phyloP scores from a whole-genome alignment of 2,113 vertebrate genomes.

The Platysternon megacephalum region DNA sequence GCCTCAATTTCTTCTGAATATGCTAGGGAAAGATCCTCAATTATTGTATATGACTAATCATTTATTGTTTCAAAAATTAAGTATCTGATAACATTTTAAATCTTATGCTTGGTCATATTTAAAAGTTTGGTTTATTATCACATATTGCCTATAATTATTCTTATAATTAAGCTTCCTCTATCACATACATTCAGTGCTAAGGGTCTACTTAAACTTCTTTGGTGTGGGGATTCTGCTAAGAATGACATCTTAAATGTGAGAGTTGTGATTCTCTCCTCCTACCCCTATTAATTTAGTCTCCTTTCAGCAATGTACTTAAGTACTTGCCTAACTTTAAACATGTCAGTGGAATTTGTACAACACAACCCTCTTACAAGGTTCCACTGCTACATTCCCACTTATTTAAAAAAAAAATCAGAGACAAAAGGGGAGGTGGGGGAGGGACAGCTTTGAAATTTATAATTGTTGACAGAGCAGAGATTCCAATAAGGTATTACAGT shows the following conservation, averaged over 20 bases:
- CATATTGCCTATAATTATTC: not conserved
- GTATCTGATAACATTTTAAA: not conserved
- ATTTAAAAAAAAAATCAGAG: no score
- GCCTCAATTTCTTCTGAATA: not conserved
- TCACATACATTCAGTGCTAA: not conserved
- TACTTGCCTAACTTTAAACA: not conserved
- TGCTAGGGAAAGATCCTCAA: not conserved
- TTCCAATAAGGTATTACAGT: not conserved
- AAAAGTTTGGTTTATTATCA: not conserved
- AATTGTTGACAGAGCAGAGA: constrained; percentile 6
- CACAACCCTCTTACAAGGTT: not conserved
- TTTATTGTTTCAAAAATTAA: not conserved
- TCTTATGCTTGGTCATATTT: not conserved
- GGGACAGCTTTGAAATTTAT: fast-evolving
- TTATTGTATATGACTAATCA: not conserved
- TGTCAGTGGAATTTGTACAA: not conserved
- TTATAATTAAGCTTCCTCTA: not conserved
- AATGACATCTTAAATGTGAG: not conserved
- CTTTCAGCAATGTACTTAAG: not conserved
- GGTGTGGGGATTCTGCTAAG: not conserved
- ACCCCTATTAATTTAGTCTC: not conserved
- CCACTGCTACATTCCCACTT: not conserved
- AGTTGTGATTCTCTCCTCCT: not conserved
- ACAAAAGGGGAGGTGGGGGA: not conserved
- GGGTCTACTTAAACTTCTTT: not conserved